Conservation (phyloP, 2,888 invertebrate genomes). For the Parnassius glacialis region DNA sequence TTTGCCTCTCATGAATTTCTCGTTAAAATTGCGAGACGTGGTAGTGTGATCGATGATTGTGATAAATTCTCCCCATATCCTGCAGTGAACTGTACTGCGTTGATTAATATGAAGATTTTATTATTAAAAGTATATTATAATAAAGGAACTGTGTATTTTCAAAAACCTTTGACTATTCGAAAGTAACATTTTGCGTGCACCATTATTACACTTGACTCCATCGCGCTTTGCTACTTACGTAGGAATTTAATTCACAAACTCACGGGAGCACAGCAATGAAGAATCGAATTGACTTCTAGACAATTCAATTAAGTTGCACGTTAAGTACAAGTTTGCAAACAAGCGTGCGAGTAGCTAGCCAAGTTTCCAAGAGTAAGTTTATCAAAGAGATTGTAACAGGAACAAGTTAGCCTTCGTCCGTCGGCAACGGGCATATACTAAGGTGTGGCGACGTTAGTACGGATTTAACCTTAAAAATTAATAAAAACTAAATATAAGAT, state of each 20-base stretch:
- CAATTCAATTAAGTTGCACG: constrained; percentile 74
- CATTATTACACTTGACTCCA: constrained; percentile 18
- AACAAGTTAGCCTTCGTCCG: constrained; percentile 65
- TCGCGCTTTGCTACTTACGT: constrained; percentile 6
- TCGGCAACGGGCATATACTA: constrained; percentile 32
- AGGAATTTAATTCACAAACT: constrained; percentile 22
- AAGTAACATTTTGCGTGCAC: neutral
- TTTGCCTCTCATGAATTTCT: no score
- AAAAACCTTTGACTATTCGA: no score
- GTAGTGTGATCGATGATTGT: no score
- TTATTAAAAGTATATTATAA: no score
- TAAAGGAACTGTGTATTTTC: no score
- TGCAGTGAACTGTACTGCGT: no score
- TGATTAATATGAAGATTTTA: no score
- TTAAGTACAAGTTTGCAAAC: constrained; percentile 75
- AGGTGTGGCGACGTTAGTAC: constrained; percentile 29
- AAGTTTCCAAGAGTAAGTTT: constrained; percentile 53
- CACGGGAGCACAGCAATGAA: constrained; percentile 44
- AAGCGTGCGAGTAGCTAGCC: constrained; percentile 56
- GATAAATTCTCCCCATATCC: no score
- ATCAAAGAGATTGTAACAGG: constrained; percentile 53
- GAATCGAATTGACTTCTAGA: constrained; percentile 72
- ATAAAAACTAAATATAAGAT: neutral
- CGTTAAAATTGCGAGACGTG: no score
- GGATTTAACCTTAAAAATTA: constrained; percentile 14